Percentiles rank a stretch among this genome's conserved stretches.
These are phyloP conservation scores for Bujurquina vittata DNA, from an alignment of 2,113 vertebrate genomes.

Conservation along the genomic window DNA sequence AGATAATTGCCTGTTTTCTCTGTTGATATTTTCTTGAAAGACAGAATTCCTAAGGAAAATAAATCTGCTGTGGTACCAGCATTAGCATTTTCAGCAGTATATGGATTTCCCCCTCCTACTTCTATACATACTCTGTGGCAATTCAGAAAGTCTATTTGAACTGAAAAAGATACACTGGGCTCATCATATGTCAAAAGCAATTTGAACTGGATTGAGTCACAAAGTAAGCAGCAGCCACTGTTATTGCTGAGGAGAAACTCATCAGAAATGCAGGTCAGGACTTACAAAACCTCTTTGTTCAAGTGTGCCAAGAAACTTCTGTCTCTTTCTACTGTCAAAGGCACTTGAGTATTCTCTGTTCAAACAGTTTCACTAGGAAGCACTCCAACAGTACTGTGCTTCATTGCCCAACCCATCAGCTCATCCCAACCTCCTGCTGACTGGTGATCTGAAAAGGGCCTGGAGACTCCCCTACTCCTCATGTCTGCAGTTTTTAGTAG, in stretches of 20 bases:
- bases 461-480: conserved; percentile 3
- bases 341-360: conserved; percentile 45
- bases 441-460: conserved; percentile 26
- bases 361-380: conserved; percentile 54
- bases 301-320: conserved; percentile 52
- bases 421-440: conserved; percentile 25
- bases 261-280: conserved; percentile 52
- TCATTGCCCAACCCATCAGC: conserved; percentile 37
- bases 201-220: conserved; percentile 25
- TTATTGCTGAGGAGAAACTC: conserved; percentile 30
- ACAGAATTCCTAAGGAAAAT: conserved; percentile 14
- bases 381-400: conserved; percentile 34
- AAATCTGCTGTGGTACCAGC: not conserved
- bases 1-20: conserved; percentile 39
- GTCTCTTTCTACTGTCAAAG: conserved; percentile 50
- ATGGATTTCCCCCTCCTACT: conserved; percentile 4
- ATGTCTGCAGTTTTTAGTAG: conserved; percentile 1
- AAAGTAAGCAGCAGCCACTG: conserved; percentile 30
- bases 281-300: conserved; percentile 49
- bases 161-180: conserved; percentile 13
- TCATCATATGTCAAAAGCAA: conserved; percentile 28
- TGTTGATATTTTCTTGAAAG: conserved; percentile 32
- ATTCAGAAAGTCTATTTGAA: conserved; percentile 23
- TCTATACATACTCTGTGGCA: conserved; percentile 9
- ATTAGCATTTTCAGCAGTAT: conserved; percentile 23